Percentiles rank a stretch among this genome's conserved stretches.
Conservation (phyloP, 2,113 vertebrate genomes). For the Perca schrenkii region DNA sequence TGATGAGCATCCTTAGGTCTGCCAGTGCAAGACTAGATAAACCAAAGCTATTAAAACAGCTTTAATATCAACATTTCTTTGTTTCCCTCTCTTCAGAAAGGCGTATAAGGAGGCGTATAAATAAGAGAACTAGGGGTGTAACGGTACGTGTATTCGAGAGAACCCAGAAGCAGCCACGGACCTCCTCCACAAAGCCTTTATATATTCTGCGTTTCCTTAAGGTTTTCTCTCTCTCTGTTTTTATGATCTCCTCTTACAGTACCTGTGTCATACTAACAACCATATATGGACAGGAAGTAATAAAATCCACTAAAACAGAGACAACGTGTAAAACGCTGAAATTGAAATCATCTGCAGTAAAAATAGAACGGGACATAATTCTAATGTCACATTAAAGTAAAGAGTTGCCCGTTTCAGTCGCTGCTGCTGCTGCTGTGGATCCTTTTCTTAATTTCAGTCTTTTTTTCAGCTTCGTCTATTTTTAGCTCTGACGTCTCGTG, state of each 20-base stretch:
- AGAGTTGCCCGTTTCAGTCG: neutral
- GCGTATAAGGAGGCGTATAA: too few species aligned
- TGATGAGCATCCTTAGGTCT: too few species aligned
- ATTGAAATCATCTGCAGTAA: neutral
- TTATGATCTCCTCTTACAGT: neutral
- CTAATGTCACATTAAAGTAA: neutral
- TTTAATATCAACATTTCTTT: too few species aligned
- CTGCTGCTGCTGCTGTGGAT: neutral
- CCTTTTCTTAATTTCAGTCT: neutral
- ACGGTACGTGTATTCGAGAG: too few species aligned
- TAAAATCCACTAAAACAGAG: neutral
- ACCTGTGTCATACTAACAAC: neutral
- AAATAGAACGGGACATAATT: neutral
- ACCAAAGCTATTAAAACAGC: too few species aligned
- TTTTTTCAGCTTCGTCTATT: conserved; percentile 3
- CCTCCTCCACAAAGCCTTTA: too few species aligned
- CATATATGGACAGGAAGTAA: too few species aligned
- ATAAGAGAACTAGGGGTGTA: too few species aligned
- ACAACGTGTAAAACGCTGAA: neutral
- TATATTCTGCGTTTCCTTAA: neutral
- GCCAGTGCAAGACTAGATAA: too few species aligned
- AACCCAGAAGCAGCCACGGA: too few species aligned
- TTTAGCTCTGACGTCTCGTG: conserved; percentile 12
- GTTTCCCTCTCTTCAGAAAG: too few species aligned
- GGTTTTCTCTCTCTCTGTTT: neutral